phyloP scores from a whole-genome alignment of 2,797 vertebrate genomes.

The Perodicticus potto region DNA sequence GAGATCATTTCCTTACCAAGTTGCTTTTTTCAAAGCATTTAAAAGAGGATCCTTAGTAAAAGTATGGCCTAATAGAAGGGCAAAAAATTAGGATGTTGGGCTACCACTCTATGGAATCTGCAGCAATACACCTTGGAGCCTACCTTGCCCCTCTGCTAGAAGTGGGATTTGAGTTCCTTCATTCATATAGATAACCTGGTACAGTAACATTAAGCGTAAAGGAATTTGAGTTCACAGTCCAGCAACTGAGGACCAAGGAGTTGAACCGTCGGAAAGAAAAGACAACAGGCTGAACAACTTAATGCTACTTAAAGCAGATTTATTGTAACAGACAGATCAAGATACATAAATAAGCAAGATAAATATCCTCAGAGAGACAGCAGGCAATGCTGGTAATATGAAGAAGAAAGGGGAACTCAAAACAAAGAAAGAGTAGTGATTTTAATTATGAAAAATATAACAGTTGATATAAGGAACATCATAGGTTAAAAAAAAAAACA shows the following conservation, averaged over 20 bases:
- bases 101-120: neutral
- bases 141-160: neutral
- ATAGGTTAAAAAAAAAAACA: neutral
- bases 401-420: constrained; percentile 10
- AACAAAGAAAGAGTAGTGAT: neutral
- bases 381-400: neutral
- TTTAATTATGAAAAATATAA: constrained; percentile 12
- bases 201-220: neutral
- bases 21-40: constrained; percentile 20
- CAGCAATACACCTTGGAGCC: neutral
- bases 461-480: neutral
- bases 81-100: neutral
- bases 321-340: neutral
- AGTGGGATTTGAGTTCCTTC: neutral
- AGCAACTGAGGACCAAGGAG: neutral
- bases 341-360: neutral
- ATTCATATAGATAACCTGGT: neutral
- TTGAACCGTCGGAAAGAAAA: neutral
- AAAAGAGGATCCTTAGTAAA: neutral
- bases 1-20: neutral
- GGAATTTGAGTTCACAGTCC: neutral
- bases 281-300: neutral
- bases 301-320: neutral
- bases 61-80: neutral
- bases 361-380: neutral